These are phyloP conservation scores for Halichoerus grypus DNA, from an alignment of 2,113 vertebrate genomes.

Conservation along the genomic window DNA sequence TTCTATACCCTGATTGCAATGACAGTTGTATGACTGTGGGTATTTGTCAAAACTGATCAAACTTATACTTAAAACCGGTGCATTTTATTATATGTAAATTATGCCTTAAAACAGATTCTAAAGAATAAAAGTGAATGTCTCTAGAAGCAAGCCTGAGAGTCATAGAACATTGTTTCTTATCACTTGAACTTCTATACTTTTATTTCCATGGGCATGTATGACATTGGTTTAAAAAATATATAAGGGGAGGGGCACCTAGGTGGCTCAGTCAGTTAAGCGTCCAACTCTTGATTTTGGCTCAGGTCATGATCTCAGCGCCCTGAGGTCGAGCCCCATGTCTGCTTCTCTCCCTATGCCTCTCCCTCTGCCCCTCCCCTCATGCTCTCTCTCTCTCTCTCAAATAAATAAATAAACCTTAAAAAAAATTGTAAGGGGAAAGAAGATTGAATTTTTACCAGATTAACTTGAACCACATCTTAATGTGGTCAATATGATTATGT, in stretches of 20 bases:
- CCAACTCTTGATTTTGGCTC: neutral
- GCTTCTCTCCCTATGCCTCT: neutral
- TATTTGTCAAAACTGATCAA: neutral
- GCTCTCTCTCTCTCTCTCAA: neutral
- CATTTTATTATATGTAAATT: neutral
- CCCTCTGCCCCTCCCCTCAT: neutral
- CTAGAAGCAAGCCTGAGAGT: neutral
- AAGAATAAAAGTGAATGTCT: neutral
- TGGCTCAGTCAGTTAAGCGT: neutral
- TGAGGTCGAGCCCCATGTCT: neutral
- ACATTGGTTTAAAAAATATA: neutral
- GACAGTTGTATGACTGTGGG: neutral
- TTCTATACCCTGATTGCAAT: neutral
- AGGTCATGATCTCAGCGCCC: neutral
- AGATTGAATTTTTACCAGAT: conserved; percentile 19
- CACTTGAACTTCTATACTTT: neutral
- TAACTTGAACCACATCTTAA: neutral
- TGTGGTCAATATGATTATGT: neutral
- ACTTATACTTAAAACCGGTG: neutral
- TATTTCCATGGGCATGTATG: neutral
- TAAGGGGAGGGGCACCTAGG: neutral
- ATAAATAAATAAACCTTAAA: neutral
- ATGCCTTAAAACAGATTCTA: neutral
- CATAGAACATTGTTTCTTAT: neutral
- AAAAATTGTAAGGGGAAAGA: neutral